Evolutionary conservation across 2,888 invertebrate genomes (phyloP).

Genomic region (Netelia fuscicornis): DNA sequence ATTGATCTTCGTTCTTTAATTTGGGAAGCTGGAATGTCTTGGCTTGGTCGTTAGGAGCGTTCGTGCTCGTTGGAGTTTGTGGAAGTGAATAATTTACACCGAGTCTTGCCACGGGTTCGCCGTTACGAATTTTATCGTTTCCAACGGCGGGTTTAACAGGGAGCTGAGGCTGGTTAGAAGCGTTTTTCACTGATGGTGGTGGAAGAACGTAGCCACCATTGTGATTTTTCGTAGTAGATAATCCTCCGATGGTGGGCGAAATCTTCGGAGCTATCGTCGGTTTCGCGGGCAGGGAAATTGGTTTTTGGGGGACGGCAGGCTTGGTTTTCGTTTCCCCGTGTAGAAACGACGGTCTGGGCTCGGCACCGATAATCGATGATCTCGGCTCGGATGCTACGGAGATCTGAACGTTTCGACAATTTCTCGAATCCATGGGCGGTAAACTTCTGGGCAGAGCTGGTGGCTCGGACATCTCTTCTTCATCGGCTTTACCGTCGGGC

Average conservation of each 20-base stretch:
- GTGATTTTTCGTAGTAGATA: conserved; percentile 58
- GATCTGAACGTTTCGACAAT: conserved; percentile 25
- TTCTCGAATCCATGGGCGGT: conserved; percentile 85
- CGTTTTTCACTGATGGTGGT: conserved; percentile 73
- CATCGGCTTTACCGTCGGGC: conserved; percentile 95
- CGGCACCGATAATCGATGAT: conserved; percentile 83
- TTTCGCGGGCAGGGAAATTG: conserved; percentile 85
- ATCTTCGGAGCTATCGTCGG: conserved; percentile 56
- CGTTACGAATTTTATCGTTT: conserved; percentile 30
- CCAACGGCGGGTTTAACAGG: conserved; percentile 10
- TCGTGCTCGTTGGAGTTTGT: not conserved
- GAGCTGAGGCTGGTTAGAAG: conserved; percentile 30
- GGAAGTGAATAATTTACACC: conserved; percentile 20
- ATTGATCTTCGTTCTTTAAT: conserved; percentile 4
- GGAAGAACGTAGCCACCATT: conserved; percentile 63
- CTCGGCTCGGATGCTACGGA: conserved; percentile 52
- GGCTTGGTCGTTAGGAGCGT: not conserved
- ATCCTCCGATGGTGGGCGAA: not conserved
- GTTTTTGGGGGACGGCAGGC: conserved; percentile 91
- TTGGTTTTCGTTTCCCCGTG: conserved; percentile 88
- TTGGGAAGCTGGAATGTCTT: conserved; percentile 31
- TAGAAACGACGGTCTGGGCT: conserved; percentile 89
- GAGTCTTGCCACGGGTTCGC: conserved; percentile 21
- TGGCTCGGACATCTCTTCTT: conserved; percentile 89
- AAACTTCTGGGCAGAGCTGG: conserved; percentile 90